Evolutionary conservation across 2,113 vertebrate species (phyloP), one percentile per base, ranked within the genome.

Genomic region (Bambusicola thoracicus): DNA sequence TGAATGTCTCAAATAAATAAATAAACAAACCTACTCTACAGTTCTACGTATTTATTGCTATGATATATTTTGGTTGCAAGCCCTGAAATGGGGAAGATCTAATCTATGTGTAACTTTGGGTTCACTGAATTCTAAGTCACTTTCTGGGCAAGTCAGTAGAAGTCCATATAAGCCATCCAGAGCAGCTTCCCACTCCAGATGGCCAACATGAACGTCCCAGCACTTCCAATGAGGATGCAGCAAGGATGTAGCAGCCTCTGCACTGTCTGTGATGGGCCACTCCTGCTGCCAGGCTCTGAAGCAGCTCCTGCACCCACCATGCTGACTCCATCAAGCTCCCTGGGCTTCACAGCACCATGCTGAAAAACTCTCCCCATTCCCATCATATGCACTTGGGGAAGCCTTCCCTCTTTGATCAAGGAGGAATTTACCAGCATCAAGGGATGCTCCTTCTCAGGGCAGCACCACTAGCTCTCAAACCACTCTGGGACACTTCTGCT

Each of bases 381-480:
- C 56, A 59, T n/a, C 55, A 58, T 58, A n/a, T 34, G 56, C 20
- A 15, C 13, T 24, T n/a, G n/a, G 58, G 21, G 13, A 18, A 61
- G n/a, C n/a, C 11, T 34, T 34, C 11, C n/a, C 34, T 58, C 36
- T 17, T 62, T 40, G 10, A 62, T 30, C 10, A 43, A 68, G 51
- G 49, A 17, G 62, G 43, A 89, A 87, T 51, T 89, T 49, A 55
- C 70, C n/a, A 72, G 70, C 70, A 72, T 78, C 55, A 41, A 58
- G 32, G 32, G 51, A 70, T 90, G 43, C 56, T 84, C 19, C 74
- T 68, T 53, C 29, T 68, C 74, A 63, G 73, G 32, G 29, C 67
- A 77, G 44, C 1, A 3, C 40, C 1, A 1, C 38, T 0, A 1
- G 38, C 9, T 75, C 46, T 51, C 65, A 30, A 10, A 49, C 49